phyloP scores from a whole-genome alignment of 2,888 invertebrate species.

The Hemistola chrysoprasaria region DNA sequence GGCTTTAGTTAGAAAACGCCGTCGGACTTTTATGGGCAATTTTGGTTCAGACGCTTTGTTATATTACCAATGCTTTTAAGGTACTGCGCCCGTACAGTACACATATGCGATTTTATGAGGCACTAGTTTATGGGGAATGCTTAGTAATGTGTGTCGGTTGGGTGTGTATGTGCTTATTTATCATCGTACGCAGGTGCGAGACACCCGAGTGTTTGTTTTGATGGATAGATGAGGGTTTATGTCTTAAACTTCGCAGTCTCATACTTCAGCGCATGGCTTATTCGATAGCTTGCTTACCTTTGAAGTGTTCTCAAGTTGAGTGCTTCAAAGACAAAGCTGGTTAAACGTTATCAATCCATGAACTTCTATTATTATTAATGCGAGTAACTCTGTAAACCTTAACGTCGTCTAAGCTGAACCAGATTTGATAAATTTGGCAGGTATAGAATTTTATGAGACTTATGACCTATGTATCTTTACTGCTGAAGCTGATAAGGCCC shows the following conservation, averaged over 20 bases:
- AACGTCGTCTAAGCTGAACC: too few species aligned
- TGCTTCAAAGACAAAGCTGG: too few species aligned
- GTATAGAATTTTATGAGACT: too few species aligned
- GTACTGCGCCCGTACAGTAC: slow-evolving; percentile 77
- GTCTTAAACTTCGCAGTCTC: slow-evolving; percentile 23
- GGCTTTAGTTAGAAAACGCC: slow-evolving; percentile 81
- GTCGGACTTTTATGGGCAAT: slow-evolving; percentile 81
- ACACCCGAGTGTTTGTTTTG: slow-evolving; percentile 15
- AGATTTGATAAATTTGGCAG: too few species aligned
- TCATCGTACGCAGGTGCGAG: slow-evolving; percentile 19
- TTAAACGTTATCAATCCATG: too few species aligned
- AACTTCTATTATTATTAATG: too few species aligned
- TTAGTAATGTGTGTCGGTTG: slow-evolving; percentile 59
- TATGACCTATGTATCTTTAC: too few species aligned
- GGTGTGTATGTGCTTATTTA: slow-evolving; percentile 38
- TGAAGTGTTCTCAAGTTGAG: too few species aligned
- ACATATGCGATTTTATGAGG: slow-evolving; percentile 76
- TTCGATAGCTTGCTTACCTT: too few species aligned
- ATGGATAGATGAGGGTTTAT: slow-evolving; percentile 6
- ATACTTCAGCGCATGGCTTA: too few species aligned
- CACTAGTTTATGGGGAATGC: slow-evolving; percentile 74
- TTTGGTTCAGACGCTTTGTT: slow-evolving; percentile 83
- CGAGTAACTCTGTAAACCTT: too few species aligned
- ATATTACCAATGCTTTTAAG: slow-evolving; percentile 83
- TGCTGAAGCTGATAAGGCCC: too few species aligned